Percentiles rank a stretch among this genome's conserved stretches.
phyloP scores from a whole-genome alignment of 2,888 invertebrate species.

The Microplitis manilae region DNA sequence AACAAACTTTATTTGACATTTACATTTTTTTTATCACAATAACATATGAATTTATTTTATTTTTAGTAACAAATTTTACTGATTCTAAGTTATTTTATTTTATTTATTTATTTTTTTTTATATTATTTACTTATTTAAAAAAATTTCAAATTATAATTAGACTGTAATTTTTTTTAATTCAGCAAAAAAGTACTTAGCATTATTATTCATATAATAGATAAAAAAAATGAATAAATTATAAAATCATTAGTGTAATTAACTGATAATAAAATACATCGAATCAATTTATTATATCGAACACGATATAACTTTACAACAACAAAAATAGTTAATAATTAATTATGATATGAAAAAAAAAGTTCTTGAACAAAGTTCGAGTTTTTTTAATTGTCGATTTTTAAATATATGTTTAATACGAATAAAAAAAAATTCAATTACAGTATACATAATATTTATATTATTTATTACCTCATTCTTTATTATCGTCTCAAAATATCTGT shows the following conservation, averaged over 20 bases:
- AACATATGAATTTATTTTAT: background rate
- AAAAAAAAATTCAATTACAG: background rate
- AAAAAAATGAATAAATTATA: no score
- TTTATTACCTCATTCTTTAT: background rate
- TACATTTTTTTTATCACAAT: background rate
- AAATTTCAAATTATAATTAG: background rate
- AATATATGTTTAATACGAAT: background rate
- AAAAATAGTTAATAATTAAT: background rate
- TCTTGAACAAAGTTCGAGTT: background rate
- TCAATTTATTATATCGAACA: background rate
- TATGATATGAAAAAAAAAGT: background rate
- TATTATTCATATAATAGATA: no score
- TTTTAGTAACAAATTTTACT: background rate
- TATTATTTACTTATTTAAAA: background rate
- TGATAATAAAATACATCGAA: background rate
- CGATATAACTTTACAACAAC: background rate
- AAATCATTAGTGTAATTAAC: no score
- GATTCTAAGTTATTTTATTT: background rate
- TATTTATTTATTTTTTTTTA: background rate
- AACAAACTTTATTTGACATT: background rate
- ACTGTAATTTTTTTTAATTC: background rate
- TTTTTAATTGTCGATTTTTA: background rate
- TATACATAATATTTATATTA: background rate
- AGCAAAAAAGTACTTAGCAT: no score
- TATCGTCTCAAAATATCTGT: background rate